phyloP scores from a whole-genome alignment of 2,113 vertebrate genomes.

The Microcebus griseorufus region DNA sequence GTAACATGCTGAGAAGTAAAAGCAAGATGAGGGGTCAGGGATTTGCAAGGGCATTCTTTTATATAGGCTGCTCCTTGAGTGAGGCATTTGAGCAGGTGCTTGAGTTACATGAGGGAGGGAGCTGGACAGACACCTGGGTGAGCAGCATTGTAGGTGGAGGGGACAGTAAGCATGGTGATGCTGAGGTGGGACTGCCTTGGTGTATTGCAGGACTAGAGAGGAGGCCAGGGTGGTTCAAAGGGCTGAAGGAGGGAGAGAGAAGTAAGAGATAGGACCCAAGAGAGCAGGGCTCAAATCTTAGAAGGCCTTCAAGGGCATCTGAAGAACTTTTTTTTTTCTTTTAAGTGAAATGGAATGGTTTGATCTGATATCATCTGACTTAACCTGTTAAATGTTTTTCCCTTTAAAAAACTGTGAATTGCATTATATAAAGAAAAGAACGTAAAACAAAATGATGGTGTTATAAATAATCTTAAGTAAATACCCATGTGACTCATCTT shows the following conservation, averaged over 20 bases:
- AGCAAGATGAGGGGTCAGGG: background rate
- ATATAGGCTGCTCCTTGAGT: background rate
- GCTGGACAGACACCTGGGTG: too few species aligned
- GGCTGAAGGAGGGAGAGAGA: background rate
- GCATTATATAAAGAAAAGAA: background rate
- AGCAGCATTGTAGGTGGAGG: background rate
- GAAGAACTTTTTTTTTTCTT: background rate
- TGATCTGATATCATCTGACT: background rate
- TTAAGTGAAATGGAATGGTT: background rate
- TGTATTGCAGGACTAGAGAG: background rate
- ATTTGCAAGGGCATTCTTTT: too few species aligned
- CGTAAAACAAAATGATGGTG: background rate
- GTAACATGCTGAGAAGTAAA: background rate
- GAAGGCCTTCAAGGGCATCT: too few species aligned
- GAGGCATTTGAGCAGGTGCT: background rate
- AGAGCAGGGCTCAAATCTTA: background rate
- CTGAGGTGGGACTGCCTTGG: fast-evolving
- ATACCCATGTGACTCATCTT: background rate
- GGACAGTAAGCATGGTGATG: background rate
- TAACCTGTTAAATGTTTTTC: background rate
- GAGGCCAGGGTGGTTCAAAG: background rate
- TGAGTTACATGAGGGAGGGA: background rate
- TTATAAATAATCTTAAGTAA: background rate
- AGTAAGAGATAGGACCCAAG: background rate
- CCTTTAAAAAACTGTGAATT: background rate